phyloP scores from a whole-genome alignment of 2,888 invertebrate genomes.

The Neocrepidodera transversa region DNA sequence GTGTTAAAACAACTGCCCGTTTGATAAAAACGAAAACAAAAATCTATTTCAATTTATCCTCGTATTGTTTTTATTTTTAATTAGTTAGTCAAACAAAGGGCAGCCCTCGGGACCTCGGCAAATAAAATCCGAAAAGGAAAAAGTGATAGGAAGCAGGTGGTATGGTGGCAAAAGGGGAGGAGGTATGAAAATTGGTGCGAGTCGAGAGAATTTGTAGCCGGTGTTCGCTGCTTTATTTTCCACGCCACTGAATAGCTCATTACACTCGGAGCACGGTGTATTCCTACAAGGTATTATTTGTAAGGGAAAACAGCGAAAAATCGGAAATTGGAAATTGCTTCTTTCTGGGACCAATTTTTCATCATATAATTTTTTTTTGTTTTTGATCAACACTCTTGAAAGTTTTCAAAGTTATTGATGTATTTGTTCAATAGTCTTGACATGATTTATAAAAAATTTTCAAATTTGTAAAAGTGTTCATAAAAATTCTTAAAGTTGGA shows the following conservation, averaged over 20 bases:
- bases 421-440: too few species aligned
- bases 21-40: not conserved
- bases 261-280: constrained; percentile 43
- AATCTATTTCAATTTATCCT: constrained; percentile 32
- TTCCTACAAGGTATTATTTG: too few species aligned
- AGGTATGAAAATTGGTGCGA: constrained; percentile 1
- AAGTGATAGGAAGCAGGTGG: constrained; percentile 26
- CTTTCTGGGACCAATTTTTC: too few species aligned
- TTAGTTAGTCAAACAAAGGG: constrained; percentile 32
- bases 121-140: constrained; percentile 20
- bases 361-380: too few species aligned
- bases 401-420: too few species aligned
- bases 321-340: too few species aligned
- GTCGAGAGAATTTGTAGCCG: not conserved
- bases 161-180: not conserved
- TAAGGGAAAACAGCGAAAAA: too few species aligned
- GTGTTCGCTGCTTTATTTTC: constrained; percentile 56
- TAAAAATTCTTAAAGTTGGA: too few species aligned
- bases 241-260: constrained; percentile 56
- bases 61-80: constrained; percentile 33
- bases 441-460: too few species aligned
- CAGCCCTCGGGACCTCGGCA: constrained; percentile 11
- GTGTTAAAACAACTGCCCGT: not conserved
- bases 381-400: too few species aligned
- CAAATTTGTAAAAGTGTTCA: too few species aligned